These are phyloP conservation scores for Adelges cooleyi DNA, from an alignment of 1,140 invertebrate genomes.

Conservation along the genomic window DNA sequence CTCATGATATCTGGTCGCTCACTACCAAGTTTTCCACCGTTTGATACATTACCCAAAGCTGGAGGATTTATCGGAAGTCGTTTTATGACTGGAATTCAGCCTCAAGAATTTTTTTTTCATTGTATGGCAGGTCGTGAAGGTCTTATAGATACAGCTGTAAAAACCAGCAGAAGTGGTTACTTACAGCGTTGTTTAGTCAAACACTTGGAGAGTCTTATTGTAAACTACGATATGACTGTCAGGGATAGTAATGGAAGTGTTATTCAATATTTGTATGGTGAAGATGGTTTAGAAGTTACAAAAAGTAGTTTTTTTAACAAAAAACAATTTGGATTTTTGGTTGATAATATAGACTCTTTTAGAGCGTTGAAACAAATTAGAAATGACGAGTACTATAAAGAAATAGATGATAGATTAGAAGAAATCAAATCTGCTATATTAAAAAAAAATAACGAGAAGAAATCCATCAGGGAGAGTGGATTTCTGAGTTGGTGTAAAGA, in stretches of 20 bases:
- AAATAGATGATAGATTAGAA: conserved; percentile 50
- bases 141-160: conserved; percentile 73
- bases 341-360: conserved; percentile 60
- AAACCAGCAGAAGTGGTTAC: conserved; percentile 95
- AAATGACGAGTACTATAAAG: conserved; percentile 38
- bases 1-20: conserved; percentile 86
- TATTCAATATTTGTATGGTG: conserved; percentile 95
- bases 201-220: conserved; percentile 85
- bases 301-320: conserved; percentile 74
- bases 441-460: not conserved
- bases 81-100: conserved; percentile 94
- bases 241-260: conserved; percentile 87
- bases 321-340: conserved; percentile 68
- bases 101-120: conserved; percentile 98
- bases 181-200: conserved; percentile 96
- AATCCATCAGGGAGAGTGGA: conserved; percentile 28
- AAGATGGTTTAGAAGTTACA: conserved; percentile 89
- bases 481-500: conserved; percentile 33
- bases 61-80: conserved; percentile 93
- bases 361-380: conserved; percentile 28
- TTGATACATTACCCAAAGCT: conserved; percentile 79
- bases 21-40: conserved; percentile 83
- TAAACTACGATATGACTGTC: conserved; percentile 89
- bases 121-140: conserved; percentile 99
- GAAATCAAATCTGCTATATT: conserved; percentile 42